Evolutionary conservation across 2,113 vertebrate genomes (phyloP).

Genomic region (Tonatia bakeri): DNA sequence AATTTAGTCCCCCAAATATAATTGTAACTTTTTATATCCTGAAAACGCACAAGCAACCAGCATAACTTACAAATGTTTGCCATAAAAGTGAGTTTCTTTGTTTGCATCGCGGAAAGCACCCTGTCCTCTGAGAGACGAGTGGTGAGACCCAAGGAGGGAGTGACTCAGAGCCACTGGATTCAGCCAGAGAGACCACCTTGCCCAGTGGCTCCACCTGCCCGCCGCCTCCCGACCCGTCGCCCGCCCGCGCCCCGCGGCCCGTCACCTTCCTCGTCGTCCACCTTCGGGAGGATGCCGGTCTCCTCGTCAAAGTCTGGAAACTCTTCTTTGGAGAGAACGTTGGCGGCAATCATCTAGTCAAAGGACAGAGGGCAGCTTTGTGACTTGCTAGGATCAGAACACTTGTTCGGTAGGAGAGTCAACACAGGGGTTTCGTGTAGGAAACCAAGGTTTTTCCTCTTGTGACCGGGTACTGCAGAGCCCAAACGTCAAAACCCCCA

Average conservation of each 20-base stretch:
- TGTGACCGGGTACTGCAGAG: not conserved
- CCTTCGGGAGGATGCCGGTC: constrained; percentile 97
- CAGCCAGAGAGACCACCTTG: not conserved
- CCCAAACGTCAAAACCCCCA: not conserved
- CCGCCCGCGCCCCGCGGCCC: not conserved
- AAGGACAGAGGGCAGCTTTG: not conserved
- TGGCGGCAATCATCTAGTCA: constrained; percentile 97
- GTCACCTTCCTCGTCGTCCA: constrained; percentile 97
- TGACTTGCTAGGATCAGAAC: not conserved
- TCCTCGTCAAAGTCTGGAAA: constrained; percentile 99
- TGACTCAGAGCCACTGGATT: not conserved
- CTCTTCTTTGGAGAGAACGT: constrained; percentile 97
- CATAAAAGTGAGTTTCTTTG: not conserved
- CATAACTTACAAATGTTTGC: not conserved
- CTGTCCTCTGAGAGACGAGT: not conserved
- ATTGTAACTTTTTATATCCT: not conserved
- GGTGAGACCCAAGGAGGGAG: not conserved
- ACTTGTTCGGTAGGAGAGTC: not conserved
- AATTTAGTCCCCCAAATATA: not conserved
- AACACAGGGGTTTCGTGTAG: not conserved
- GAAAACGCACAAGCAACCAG: not conserved
- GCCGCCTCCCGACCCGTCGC: not conserved
- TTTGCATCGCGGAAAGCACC: not conserved
- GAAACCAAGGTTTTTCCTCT: not conserved
- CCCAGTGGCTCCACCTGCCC: not conserved